Percentiles rank a stretch among this genome's conserved stretches.
These are phyloP conservation scores for Oxyura jamaicensis DNA, from an alignment of 2,113 vertebrate genomes.

Conservation along the genomic window DNA sequence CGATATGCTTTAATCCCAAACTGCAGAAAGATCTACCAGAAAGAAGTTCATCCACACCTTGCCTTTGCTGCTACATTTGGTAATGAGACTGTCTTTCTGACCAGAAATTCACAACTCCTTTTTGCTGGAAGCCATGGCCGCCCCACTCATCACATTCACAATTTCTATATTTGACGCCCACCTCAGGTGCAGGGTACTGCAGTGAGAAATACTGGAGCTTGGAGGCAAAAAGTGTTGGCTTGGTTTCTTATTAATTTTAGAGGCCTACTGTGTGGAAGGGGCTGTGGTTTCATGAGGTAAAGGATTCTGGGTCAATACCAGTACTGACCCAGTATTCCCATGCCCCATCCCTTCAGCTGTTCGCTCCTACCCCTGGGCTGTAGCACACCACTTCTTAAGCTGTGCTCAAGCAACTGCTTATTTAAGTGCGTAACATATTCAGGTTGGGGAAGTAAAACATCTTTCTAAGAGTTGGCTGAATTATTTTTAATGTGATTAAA, in stretches of 20 bases:
- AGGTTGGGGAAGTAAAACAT: not conserved
- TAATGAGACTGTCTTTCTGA: not conserved
- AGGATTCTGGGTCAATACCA: not conserved
- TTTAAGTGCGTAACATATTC: not conserved
- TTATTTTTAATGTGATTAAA: not conserved
- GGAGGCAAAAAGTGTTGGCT: not conserved
- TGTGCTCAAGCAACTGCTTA: not conserved
- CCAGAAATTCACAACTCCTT: not conserved
- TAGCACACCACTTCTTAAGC: not conserved
- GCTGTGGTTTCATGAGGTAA: not conserved
- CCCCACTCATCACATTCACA: not conserved
- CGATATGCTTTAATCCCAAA: not conserved
- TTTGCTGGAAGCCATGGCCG: not conserved
- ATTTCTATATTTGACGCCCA: not conserved
- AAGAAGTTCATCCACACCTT: constrained; percentile 25
- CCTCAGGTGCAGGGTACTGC: not conserved
- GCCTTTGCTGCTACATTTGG: constrained; percentile 15
- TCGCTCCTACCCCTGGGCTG: not conserved
- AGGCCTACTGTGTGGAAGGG: not conserved
- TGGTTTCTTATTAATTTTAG: not conserved
- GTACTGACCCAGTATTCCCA: not conserved
- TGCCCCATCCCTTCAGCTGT: not conserved
- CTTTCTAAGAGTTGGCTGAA: not conserved
- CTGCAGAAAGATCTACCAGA: constrained; percentile 6
- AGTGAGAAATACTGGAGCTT: not conserved